These are phyloP conservation scores for Rhynchonema sp. DNA, from an alignment of 2,888 invertebrate species.

Conservation along the genomic window DNA sequence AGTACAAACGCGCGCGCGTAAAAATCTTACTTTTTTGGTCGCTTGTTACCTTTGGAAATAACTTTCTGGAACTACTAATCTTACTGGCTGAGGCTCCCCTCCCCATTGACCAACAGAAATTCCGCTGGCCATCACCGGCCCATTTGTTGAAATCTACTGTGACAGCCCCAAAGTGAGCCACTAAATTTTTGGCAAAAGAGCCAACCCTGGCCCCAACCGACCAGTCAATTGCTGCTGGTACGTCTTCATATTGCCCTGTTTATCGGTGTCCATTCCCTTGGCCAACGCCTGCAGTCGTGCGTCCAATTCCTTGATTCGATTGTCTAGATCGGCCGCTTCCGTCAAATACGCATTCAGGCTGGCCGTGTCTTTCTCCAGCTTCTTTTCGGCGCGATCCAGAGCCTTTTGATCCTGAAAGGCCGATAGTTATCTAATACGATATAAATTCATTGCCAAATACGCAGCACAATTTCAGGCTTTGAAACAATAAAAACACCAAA, in stretches of 20 bases:
- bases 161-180: too few species aligned
- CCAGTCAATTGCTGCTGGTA: conserved; percentile 72
- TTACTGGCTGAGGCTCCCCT: too few species aligned
- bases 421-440: background rate
- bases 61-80: too few species aligned
- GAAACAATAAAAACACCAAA: too few species aligned
- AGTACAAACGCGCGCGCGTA: too few species aligned
- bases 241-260: conserved; percentile 51
- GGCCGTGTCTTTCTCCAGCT: conserved; percentile 26
- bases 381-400: conserved; percentile 22
- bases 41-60: too few species aligned
- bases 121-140: too few species aligned
- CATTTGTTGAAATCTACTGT: too few species aligned
- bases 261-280: conserved; percentile 57
- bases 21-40: too few species aligned
- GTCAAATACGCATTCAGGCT: background rate
- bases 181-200: too few species aligned
- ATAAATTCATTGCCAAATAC: too few species aligned
- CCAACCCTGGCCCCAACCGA: conserved; percentile 24
- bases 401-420: conserved; percentile 35
- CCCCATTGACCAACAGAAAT: too few species aligned
- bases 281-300: conserved; percentile 37
- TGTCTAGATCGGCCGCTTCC: conserved; percentile 8
- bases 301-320: background rate
- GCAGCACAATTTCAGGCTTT: background rate